A percentile compares a stretch with the other conserved stretches of the same genome.
Evolutionary conservation across 1,140 invertebrate species (phyloP).

Genomic region (Drosophila truncata): DNA sequence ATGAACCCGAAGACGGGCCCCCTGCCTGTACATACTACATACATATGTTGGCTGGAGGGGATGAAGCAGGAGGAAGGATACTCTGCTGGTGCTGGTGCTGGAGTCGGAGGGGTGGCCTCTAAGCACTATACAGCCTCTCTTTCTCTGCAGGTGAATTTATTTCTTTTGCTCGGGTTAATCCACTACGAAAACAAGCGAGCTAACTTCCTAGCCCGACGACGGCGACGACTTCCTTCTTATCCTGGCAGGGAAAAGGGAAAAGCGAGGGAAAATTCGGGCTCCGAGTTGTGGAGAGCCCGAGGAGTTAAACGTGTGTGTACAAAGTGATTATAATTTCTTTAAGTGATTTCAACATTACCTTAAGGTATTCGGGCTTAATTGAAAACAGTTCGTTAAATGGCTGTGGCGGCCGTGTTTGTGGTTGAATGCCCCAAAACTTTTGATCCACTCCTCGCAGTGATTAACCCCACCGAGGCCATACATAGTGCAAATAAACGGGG

Average conservation of each 20-base stretch:
- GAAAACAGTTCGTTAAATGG: constrained; percentile 79
- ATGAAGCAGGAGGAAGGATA: background rate
- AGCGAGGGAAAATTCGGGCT: background rate
- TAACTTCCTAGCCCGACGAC: constrained; percentile 10
- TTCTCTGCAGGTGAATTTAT: constrained; percentile 79
- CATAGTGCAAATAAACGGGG: too few species aligned
- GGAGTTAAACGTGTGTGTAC: constrained; percentile 77
- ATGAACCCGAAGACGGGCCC: constrained; percentile 38
- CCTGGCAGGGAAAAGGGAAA: background rate
- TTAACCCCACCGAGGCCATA: constrained; percentile 65
- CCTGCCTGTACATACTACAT: constrained; percentile 11
- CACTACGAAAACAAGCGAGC: constrained; percentile 70
- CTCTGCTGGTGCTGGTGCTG: background rate
- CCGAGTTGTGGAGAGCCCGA: constrained; percentile 42
- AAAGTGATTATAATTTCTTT: constrained; percentile 83
- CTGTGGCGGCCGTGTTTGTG: constrained; percentile 53
- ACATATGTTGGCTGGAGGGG: constrained; percentile 5
- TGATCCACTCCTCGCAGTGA: constrained; percentile 50
- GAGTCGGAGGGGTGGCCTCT: constrained; percentile 19
- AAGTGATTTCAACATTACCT: constrained; percentile 81
- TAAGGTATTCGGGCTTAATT: constrained; percentile 75
- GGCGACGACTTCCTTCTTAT: background rate
- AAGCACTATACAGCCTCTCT: constrained; percentile 10
- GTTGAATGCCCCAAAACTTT: constrained; percentile 68
- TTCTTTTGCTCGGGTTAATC: constrained; percentile 78